These are phyloP conservation scores for Ia io DNA, from an alignment of 2,113 vertebrate genomes.

Conservation along the genomic window DNA sequence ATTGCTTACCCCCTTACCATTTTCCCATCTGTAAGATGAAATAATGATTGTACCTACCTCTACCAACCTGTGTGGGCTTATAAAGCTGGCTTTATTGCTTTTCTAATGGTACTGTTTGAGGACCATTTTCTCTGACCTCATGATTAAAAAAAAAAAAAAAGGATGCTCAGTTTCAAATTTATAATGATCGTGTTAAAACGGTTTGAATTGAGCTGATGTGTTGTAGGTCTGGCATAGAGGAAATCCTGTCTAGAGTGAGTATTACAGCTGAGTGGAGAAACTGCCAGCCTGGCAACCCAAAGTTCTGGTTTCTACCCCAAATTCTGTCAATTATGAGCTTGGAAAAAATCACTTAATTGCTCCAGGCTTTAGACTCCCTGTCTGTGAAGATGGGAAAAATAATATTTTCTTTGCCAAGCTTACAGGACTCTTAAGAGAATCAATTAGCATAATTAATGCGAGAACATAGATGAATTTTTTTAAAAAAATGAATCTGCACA, in stretches of 20 bases:
- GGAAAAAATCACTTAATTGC: slow-evolving; percentile 38
- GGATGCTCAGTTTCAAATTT: slow-evolving; percentile 20
- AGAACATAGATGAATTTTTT: not conserved
- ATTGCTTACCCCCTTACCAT: not conserved
- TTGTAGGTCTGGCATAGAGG: not conserved
- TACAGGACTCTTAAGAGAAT: slow-evolving; percentile 29
- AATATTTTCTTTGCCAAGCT: slow-evolving; percentile 44
- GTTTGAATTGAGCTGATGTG: slow-evolving; percentile 28
- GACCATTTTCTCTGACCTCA: not conserved
- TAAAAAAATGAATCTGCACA: not conserved
- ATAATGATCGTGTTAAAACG: slow-evolving; percentile 30
- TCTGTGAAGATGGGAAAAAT: slow-evolving; percentile 49
- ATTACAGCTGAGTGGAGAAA: not conserved
- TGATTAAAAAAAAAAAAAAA: not conserved
- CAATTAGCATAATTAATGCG: slow-evolving; percentile 62
- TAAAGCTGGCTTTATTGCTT: not conserved
- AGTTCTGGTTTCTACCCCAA: slow-evolving; percentile 33
- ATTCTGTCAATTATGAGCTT: slow-evolving; percentile 51
- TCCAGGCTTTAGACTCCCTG: not conserved
- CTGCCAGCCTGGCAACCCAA: not conserved
- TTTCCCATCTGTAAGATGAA: not conserved
- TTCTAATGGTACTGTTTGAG: not conserved
- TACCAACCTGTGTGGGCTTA: not conserved
- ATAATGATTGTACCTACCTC: not conserved
- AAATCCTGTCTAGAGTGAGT: not conserved